Evolutionary conservation across 1,140 invertebrate genomes (phyloP).

Genomic region (Mya arenaria): DNA sequence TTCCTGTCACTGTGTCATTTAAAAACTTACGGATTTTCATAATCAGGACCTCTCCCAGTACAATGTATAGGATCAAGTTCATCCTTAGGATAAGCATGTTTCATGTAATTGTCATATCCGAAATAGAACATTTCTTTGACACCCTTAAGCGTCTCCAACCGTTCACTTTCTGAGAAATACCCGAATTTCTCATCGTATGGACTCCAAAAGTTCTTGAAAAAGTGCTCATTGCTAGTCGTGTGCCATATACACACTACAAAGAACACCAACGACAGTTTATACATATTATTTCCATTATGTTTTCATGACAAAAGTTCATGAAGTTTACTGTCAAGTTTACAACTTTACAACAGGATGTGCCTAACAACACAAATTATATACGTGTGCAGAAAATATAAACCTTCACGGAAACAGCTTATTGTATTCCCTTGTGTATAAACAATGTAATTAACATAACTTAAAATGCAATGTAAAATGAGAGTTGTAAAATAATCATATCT

Average conservation of each 20-base stretch:
- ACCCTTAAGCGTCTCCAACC: conserved; percentile 77
- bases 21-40: conserved; percentile 85
- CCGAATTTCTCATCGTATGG: conserved; percentile 82
- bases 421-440: no score
- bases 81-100: conserved; percentile 84
- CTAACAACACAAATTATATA: conserved; percentile 40
- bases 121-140: conserved; percentile 84
- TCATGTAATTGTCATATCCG: conserved; percentile 84
- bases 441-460: no score
- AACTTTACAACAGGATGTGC: conserved; percentile 45
- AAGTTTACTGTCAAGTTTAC: conserved; percentile 7
- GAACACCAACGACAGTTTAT: conserved; percentile 12
- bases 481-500: no score
- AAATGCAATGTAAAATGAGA: no score
- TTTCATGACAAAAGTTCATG: not conserved
- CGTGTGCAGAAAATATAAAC: no score
- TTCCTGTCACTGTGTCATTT: no score
- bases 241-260: conserved; percentile 18
- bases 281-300: conserved; percentile 43
- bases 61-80: conserved; percentile 85
- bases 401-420: no score
- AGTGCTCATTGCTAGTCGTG: conserved; percentile 40
- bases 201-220: conserved; percentile 78
- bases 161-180: conserved; percentile 77
- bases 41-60: conserved; percentile 84